Conservation (phyloP, 2,888 invertebrate genomes). For the Rhingia rostrata region DNA sequence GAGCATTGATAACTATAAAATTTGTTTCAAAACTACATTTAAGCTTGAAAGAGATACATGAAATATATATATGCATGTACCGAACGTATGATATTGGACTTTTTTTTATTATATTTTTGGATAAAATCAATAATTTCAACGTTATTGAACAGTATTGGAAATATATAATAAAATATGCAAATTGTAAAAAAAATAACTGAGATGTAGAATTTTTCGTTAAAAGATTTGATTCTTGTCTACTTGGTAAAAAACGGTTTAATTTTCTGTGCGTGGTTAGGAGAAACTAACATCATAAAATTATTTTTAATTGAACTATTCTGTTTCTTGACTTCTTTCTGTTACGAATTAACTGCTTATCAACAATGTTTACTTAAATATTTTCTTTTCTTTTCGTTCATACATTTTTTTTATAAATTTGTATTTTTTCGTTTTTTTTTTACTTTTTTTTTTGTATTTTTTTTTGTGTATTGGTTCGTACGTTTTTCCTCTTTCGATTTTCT, state of each 20-base stretch:
- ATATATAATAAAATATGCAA: slow-evolving; percentile 36
- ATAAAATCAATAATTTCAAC: slow-evolving; percentile 14
- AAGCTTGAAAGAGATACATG: slow-evolving; percentile 55
- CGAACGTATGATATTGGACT: slow-evolving; percentile 42
- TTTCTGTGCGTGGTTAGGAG: slow-evolving; percentile 71
- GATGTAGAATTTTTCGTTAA: slow-evolving; percentile 22
- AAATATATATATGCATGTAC: slow-evolving; percentile 14
- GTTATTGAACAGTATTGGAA: slow-evolving; percentile 30
- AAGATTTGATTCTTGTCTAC: slow-evolving; percentile 46
- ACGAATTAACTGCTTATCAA: slow-evolving; percentile 69
- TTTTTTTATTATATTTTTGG: slow-evolving; percentile 24
- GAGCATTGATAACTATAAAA: slow-evolving; percentile 11
- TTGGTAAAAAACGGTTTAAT: slow-evolving; percentile 54
- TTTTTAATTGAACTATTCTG: slow-evolving; percentile 59
- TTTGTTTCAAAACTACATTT: slow-evolving; percentile 37
- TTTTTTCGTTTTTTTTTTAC: slow-evolving; percentile 30
- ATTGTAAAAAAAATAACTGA: slow-evolving; percentile 31
- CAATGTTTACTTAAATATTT: slow-evolving; percentile 38
- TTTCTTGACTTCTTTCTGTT: slow-evolving; percentile 27
- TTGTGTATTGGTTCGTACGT: slow-evolving; percentile 57
- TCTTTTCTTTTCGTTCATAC: slow-evolving; percentile 23
- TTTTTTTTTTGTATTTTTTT: slow-evolving; percentile 52
- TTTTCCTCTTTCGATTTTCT: slow-evolving; percentile 51
- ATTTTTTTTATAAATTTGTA: slow-evolving; percentile 35
- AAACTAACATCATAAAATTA: slow-evolving; percentile 65